phyloP scores from a whole-genome alignment of 2,797 vertebrate species.

The Sebastiscus albofasciatus region DNA sequence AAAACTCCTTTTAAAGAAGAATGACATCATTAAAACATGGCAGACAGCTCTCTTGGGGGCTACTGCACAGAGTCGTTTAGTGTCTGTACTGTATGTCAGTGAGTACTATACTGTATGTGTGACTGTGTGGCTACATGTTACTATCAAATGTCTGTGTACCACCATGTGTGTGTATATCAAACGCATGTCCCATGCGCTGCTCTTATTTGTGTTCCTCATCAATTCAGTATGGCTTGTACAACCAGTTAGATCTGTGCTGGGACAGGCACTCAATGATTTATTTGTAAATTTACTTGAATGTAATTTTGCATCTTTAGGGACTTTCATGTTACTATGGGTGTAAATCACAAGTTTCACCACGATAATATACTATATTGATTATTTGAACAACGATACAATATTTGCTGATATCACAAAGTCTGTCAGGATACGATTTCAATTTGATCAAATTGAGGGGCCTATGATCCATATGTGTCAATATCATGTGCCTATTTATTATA shows the following conservation, averaged over 20 bases:
- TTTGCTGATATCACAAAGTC: too few species aligned
- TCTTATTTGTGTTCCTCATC: neutral
- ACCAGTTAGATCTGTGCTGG: constrained; percentile 29
- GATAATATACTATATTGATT: too few species aligned
- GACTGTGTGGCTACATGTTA: constrained; percentile 6
- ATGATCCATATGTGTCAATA: too few species aligned
- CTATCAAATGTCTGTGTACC: constrained; percentile 21
- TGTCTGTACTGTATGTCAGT: constrained; percentile 39
- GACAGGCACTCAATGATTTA: neutral
- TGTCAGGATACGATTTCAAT: too few species aligned
- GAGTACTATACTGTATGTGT: constrained; percentile 3
- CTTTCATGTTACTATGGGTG: neutral
- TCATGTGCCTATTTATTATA: too few species aligned
- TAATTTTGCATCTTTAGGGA: neutral
- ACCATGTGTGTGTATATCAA: neutral
- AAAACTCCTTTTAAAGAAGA: constrained; percentile 70
- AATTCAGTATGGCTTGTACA: constrained; percentile 44
- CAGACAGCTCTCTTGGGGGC: constrained; percentile 60
- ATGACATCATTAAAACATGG: constrained; percentile 77
- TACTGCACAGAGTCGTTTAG: constrained; percentile 37
- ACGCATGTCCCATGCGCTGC: neutral
- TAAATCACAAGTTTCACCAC: too few species aligned
- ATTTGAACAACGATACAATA: too few species aligned
- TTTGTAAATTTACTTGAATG: constrained; percentile 32
- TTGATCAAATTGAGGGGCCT: too few species aligned